phyloP scores from a whole-genome alignment of 1,140 invertebrate genomes.

The Drosophila bipectinata region DNA sequence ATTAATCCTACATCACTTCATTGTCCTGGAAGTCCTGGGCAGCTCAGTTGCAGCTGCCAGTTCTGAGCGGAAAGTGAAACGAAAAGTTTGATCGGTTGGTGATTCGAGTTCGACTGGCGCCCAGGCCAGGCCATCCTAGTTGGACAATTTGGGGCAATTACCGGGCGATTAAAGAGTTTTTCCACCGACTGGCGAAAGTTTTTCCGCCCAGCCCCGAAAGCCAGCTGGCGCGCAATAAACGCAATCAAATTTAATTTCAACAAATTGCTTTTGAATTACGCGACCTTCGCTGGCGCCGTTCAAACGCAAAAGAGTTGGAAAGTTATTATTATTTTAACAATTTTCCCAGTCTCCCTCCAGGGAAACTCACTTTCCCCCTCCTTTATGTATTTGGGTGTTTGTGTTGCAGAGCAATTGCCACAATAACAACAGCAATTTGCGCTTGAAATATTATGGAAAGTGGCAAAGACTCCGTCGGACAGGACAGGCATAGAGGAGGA shows the following conservation, averaged over 20 bases:
- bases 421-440: conserved; percentile 79
- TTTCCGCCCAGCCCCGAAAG: conserved; percentile 5
- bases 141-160: conserved; percentile 72
- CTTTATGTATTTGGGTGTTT: conserved; percentile 26
- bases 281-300: conserved; percentile 74
- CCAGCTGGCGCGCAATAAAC: conserved; percentile 72
- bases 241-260: conserved; percentile 81
- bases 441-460: conserved; percentile 56
- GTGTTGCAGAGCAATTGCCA: conserved; percentile 58
- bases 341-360: conserved; percentile 22
- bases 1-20: conserved; percentile 41
- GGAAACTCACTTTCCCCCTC: background rate
- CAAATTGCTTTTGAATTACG: conserved; percentile 81
- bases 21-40: conserved; percentile 33
- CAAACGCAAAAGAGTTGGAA: conserved; percentile 71
- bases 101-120: conserved; percentile 13
- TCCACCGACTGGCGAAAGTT: conserved; percentile 29
- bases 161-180: conserved; percentile 68
- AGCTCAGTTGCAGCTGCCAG: conserved; percentile 34
- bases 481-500: no score
- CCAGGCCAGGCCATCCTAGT: background rate
- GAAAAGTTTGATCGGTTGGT: conserved; percentile 25
- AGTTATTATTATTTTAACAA: conserved; percentile 81
- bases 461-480: background rate
- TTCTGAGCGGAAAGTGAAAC: background rate